Evolutionary conservation across 2,113 vertebrate species (phyloP).

Genomic region (Mus spicilegus): DNA sequence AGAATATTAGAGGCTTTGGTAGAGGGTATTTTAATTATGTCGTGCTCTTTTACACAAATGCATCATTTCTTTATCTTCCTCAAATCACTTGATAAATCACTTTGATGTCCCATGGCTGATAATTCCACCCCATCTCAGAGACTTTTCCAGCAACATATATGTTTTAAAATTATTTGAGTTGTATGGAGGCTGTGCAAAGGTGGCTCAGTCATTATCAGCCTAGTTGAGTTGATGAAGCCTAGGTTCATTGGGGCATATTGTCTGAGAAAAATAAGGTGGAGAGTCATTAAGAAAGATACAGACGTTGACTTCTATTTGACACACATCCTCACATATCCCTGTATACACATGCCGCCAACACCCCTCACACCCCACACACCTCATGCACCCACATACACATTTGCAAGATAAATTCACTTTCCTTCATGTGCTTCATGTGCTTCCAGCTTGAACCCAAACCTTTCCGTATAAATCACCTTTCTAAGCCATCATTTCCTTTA

Average conservation of each 20-base stretch:
- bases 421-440: neutral
- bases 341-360: neutral
- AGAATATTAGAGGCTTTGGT: neutral
- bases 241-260: neutral
- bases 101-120: neutral
- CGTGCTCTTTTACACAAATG: neutral
- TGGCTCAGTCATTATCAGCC: neutral
- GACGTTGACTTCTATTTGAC: neutral
- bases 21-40: neutral
- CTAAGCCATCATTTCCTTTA: constrained; percentile 33
- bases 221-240: neutral
- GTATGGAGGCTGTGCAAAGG: neutral
- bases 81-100: neutral
- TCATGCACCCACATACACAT: neutral
- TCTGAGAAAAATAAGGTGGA: neutral
- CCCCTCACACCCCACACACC: neutral
- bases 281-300: neutral
- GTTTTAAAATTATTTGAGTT: neutral
- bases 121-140: neutral
- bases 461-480: neutral
- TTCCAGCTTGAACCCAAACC: constrained; percentile 18
- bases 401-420: neutral
- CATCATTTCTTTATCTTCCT: neutral
- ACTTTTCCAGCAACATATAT: neutral
- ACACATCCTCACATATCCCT: neutral